Base-by-base conservation (phyloP, 2,888 invertebrate genomes). In the Petrolisthes cinctipes region DNA sequence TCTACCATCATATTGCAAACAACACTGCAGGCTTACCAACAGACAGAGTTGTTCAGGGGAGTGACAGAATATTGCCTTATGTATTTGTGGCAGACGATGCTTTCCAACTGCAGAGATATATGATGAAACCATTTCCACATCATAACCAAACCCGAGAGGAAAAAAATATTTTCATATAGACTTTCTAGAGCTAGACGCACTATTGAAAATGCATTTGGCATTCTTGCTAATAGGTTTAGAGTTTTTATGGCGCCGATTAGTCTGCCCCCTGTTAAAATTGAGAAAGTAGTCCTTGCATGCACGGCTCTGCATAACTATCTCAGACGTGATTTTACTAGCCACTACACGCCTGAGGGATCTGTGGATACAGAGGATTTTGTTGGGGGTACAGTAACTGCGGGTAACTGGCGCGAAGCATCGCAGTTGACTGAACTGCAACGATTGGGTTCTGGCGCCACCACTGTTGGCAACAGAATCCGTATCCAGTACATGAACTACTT, bases 1-100 rank as follows among this genome's bases (percentile, higher is more conserved):
- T 76, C 14, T 56, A 37, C 20, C n/a, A 14, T 23, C 14, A 4
- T 9, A 71, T 75, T 53, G 11, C 61, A 53, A 56, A 79, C 23
- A 56, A 51, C 37, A 84, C 66, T 17, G 51, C 37, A 9, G 53
- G 84, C 20, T 51, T 88, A 6, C 84, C 88, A 37, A 14, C 23
- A 9, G 84, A 83, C 23, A n/a, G 37, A 23, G 23, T 71, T 23
- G 81, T 84, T 37, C 5, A 20, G 17, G 54, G 23, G 9, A 71
- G 20, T n/a, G 11, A 83, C 54, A 73, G 75, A 66, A 57, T 20
- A 61, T 53, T 82, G 6, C 88, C 84, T 5, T 87, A 37, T 61
- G 84, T 84, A 9, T 80, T 89, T 83, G 89, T 86, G 7, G 71
- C 78, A 7, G 89, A 89, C 71, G 85, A 89, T 73, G 86, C 83